Percentiles rank a stretch among this genome's conserved stretches.
Evolutionary conservation across 2,113 vertebrate genomes (phyloP).

Genomic region (Sinocyclocheilus grahami): DNA sequence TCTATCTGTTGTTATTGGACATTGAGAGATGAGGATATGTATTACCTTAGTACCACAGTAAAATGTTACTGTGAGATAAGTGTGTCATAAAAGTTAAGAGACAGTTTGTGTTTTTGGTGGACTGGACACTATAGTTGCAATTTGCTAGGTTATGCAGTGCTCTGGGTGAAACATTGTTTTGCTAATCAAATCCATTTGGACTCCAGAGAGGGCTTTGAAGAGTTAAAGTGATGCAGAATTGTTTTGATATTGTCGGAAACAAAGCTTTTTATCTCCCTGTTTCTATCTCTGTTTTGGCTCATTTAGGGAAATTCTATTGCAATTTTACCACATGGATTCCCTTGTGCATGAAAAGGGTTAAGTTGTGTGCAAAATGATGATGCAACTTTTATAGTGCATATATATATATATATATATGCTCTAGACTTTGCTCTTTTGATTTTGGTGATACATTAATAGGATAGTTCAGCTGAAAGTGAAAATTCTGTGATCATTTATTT

Average conservation of each 20-base stretch:
- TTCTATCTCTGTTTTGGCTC: not conserved
- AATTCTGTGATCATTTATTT: constrained; percentile 4
- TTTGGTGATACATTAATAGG: not conserved
- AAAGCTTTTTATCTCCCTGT: not conserved
- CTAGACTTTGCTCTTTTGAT: not conserved
- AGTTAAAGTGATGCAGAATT: constrained; percentile 8
- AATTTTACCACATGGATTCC: too few relatives aligned
- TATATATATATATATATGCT: not conserved
- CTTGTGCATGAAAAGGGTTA: too few relatives aligned
- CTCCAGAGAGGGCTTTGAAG: not conserved
- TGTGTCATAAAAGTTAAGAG: not conserved
- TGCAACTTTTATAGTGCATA: not conserved
- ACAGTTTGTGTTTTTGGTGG: not conserved
- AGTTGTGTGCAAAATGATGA: not conserved
- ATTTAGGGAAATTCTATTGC: not conserved
- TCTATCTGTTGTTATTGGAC: too few relatives aligned
- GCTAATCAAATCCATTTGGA: constrained; percentile 7
- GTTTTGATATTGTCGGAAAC: too few relatives aligned
- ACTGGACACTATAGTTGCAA: not conserved
- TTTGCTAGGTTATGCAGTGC: not conserved
- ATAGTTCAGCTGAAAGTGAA: not conserved
- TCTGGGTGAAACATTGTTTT: not conserved
- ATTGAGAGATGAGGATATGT: too few relatives aligned
- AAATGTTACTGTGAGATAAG: constrained; percentile 9
- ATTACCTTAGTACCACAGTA: not conserved